A percentile compares a stretch with the other conserved stretches of the same genome.
Conservation (phyloP, 2,888 invertebrate genomes). For the Lithophane socia region DNA sequence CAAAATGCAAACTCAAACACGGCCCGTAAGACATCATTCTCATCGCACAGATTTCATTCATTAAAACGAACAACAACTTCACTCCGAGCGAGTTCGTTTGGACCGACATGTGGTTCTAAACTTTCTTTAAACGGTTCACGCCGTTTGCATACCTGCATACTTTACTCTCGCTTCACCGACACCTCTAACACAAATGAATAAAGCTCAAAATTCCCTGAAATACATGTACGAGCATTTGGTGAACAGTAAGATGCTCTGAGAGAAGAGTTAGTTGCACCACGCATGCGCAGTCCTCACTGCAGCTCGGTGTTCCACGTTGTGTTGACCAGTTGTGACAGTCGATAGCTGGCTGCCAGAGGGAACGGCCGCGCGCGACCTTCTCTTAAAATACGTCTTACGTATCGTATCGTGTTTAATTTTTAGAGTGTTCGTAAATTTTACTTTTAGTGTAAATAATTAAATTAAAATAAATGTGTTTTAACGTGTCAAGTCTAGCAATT, state of each 20-base stretch:
- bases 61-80: slow-evolving; percentile 74
- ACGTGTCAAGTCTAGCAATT: slow-evolving; percentile 67
- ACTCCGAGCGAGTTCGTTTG: slow-evolving; percentile 74
- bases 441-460: slow-evolving; percentile 63
- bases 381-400: slow-evolving; percentile 59
- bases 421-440: slow-evolving; percentile 57
- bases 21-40: slow-evolving; percentile 67
- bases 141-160: slow-evolving; percentile 69
- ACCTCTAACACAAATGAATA: slow-evolving; percentile 63
- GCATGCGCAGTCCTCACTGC: slow-evolving; percentile 85
- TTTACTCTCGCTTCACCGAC: slow-evolving; percentile 20
- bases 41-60: slow-evolving; percentile 73
- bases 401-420: slow-evolving; percentile 63
- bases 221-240: slow-evolving; percentile 59
- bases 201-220: slow-evolving; percentile 67
- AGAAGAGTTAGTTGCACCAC: slow-evolving; percentile 81
- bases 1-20: slow-evolving; percentile 61
- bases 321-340: slow-evolving; percentile 82
- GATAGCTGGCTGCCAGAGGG: slow-evolving; percentile 76
- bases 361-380: slow-evolving; percentile 72
- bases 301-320: slow-evolving; percentile 81
- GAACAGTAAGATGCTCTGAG: slow-evolving; percentile 73
- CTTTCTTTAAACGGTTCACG: slow-evolving; percentile 80
- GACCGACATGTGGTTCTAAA: slow-evolving; percentile 78
- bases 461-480: slow-evolving; percentile 67